These are phyloP conservation scores for Barnardius zonarius DNA, from an alignment of 2,113 vertebrate genomes.

Conservation along the genomic window DNA sequence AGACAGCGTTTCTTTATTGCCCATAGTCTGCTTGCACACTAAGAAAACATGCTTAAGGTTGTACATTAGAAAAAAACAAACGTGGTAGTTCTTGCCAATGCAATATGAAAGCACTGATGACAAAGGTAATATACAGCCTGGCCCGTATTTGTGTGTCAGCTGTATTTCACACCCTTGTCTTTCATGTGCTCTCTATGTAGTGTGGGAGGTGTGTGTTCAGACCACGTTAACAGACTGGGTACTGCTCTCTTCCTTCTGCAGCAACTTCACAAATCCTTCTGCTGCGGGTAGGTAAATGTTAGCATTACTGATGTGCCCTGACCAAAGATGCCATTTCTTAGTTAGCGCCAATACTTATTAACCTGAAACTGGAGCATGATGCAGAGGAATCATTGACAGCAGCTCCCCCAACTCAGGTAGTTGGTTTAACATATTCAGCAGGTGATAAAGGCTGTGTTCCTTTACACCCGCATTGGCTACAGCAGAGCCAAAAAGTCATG, in stretches of 20 bases:
- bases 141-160: not conserved
- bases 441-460: not conserved
- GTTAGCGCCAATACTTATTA: not conserved
- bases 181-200: not conserved
- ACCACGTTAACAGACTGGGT: not conserved
- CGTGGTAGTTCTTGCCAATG: not conserved
- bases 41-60: not conserved
- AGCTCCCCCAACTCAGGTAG: not conserved
- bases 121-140: not conserved
- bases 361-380: not conserved
- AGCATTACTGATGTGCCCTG: not conserved
- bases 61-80: not conserved
- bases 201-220: rapidly evolving
- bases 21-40: not conserved
- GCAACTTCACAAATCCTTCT: not conserved
- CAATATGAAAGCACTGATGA: not conserved
- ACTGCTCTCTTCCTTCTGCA: not conserved
- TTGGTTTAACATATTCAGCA: not conserved
- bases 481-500: not conserved
- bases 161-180: not conserved
- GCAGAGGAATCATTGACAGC: not conserved
- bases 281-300: not conserved
- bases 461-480: not conserved
- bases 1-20: constrained; percentile 33
- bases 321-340: not conserved